Evolutionary conservation across 2,888 invertebrate genomes (phyloP), one percentile per base, ranked within the genome.

Genomic region (Drymonia ruficornis): DNA sequence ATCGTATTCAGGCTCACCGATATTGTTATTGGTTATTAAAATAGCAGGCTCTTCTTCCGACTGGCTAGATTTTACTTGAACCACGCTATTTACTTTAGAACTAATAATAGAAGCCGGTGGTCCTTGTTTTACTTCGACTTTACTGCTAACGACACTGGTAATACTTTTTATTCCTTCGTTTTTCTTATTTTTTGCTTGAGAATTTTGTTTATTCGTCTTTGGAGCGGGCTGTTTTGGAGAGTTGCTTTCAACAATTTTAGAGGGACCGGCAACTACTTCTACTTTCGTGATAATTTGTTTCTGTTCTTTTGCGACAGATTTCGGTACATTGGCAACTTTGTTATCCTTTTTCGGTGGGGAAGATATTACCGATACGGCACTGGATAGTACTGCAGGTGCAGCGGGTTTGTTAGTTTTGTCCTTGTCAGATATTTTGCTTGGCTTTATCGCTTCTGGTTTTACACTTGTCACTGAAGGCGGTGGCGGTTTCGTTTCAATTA

Each of bases 1-100:
- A 80, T 97, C 97, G 77, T 97, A 97, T 86, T 97, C 97, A 0
- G 97, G 96, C 62, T 96, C 96, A 19, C 95, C 96, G 40, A 96
- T 94, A 74, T 96, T 96, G 74, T 96, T 97, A 56, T 96, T 96
- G 13, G 94, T 89, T 28, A 94, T 91, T 48, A 94, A 83, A 44
- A 94, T 93, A 15, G 95, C 94, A 57, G 95, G 94, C 66, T 94
- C 94, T 49, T 94, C 94, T 43, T 89, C 84, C 40, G 69, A 57
- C 71, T 83, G 76, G 65, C 85, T 81, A 1, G 93, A 87, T 68
- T 92, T 91, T 19, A 94, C 84, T 83, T 95, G 94, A 42, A 94
- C 90, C 47, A 94, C 83, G 64, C 94, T 94, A 29, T 94, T 94
- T 43, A 94, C 71, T 67, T 94, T 90, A 3, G 89, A 80, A 61